A percentile compares a stretch with the other conserved stretches of the same genome.
Conservation (phyloP, 2,113 vertebrate genomes). For the Chionodraco myersi region DNA sequence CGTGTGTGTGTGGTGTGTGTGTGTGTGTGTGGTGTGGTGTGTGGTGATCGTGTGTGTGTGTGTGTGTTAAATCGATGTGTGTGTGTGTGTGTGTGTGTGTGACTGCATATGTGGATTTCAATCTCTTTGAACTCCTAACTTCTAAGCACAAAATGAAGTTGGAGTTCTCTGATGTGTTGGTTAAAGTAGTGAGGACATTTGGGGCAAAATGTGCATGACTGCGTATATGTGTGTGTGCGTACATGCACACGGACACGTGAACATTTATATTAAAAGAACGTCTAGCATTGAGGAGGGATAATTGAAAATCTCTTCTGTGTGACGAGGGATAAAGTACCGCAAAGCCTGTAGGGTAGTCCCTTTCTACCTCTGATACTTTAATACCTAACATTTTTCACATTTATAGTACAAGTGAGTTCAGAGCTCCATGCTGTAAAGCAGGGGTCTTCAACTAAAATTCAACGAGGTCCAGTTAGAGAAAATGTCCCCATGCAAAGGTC, state of each 20-base stretch:
- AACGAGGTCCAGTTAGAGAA: too few species aligned
- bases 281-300: constrained; percentile 19
- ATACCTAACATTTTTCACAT: constrained; percentile 8
- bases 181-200: constrained; percentile 41
- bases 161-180: constrained; percentile 57
- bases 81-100: constrained; percentile 45
- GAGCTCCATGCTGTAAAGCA: not conserved
- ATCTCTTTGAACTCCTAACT: constrained; percentile 70
- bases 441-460: too few species aligned
- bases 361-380: constrained; percentile 19
- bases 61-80: too few species aligned
- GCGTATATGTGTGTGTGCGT: constrained; percentile 9
- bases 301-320: constrained; percentile 44
- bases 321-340: not conserved
- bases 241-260: not conserved
- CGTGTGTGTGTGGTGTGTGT: constrained; percentile 44
- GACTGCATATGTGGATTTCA: constrained; percentile 64
- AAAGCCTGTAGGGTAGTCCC: constrained; percentile 33
- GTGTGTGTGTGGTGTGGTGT: constrained; percentile 45
- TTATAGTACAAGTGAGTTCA: not conserved
- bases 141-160: constrained; percentile 59
- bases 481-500: too few species aligned
- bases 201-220: not conserved
- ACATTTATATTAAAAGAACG: constrained; percentile 14
- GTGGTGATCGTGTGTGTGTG: too few species aligned